Evolutionary conservation across 2,797 vertebrate genomes (phyloP).

Genomic region (Sebastes steindachneri): DNA sequence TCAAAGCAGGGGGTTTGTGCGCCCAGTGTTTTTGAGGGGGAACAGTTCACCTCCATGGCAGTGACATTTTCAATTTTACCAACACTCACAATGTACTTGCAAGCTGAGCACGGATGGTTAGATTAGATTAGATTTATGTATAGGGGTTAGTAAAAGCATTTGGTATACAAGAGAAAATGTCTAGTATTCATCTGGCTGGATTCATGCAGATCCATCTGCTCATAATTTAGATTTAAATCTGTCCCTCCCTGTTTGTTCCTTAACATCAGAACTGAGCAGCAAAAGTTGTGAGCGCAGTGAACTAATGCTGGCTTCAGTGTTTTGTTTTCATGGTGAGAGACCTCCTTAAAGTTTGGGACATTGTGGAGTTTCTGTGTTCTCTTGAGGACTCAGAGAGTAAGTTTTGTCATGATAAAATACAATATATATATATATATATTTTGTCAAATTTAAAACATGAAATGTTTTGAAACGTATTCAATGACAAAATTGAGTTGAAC

Average conservation of each 20-base stretch:
- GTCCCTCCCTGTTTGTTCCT: constrained; percentile 20
- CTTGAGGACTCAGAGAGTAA: neutral
- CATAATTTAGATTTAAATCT: constrained; percentile 4
- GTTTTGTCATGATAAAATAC: neutral
- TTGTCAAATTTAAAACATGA: constrained; percentile 21
- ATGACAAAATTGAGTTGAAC: neutral
- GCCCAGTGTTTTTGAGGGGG: constrained; percentile 12
- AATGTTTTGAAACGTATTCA: constrained; percentile 9
- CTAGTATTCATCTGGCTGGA: neutral
- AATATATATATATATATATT: neutral
- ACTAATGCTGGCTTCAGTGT: neutral
- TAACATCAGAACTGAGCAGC: neutral
- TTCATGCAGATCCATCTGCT: constrained; percentile 12
- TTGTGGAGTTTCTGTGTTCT: constrained; percentile 9
- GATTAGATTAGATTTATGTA: neutral
- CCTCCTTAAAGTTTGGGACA: neutral
- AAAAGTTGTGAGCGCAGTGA: neutral
- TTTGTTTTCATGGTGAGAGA: constrained; percentile 2
- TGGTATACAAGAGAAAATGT: neutral
- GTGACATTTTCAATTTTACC: neutral
- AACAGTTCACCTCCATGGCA: constrained; percentile 7
- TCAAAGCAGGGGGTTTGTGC: neutral
- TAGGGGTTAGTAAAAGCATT: neutral
- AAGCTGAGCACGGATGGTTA: neutral
- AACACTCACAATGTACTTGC: neutral